Conservation (phyloP, 2,113 vertebrate genomes). For the Crocuta crocuta region DNA sequence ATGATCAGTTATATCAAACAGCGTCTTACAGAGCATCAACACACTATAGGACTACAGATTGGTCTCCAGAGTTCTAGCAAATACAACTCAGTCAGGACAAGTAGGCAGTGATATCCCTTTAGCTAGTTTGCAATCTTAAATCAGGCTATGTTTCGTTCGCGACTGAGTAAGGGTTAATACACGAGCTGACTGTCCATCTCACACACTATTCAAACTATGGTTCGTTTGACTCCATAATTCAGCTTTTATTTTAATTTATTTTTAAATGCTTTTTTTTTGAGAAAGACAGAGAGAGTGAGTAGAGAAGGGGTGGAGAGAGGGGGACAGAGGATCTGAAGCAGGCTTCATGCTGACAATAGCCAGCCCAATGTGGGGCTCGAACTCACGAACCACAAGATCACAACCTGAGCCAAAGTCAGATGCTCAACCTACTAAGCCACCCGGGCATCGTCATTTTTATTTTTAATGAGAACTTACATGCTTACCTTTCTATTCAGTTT, state of each 20-base stretch:
- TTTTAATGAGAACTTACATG: background rate
- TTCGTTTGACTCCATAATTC: background rate
- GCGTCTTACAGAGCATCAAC: background rate
- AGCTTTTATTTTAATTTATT: background rate
- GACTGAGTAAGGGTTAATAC: background rate
- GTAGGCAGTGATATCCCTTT: background rate
- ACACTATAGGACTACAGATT: background rate
- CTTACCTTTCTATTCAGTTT: background rate
- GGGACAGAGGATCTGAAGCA: no score
- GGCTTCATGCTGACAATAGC: no score
- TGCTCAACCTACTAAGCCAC: no score
- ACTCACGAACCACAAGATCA: no score
- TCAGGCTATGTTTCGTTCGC: background rate
- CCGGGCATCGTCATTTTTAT: background rate
- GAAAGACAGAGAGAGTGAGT: no score
- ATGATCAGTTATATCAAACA: background rate
- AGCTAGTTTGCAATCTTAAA: background rate
- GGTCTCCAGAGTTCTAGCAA: background rate
- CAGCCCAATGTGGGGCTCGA: no score
- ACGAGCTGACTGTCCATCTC: background rate
- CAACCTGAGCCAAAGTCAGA: no score
- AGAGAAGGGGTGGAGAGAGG: no score
- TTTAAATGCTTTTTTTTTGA: no score
- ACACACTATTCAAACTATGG: background rate
- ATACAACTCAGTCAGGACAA: background rate